Base-by-base conservation (phyloP, 2,888 invertebrate species). In the Spodoptera picta region DNA sequence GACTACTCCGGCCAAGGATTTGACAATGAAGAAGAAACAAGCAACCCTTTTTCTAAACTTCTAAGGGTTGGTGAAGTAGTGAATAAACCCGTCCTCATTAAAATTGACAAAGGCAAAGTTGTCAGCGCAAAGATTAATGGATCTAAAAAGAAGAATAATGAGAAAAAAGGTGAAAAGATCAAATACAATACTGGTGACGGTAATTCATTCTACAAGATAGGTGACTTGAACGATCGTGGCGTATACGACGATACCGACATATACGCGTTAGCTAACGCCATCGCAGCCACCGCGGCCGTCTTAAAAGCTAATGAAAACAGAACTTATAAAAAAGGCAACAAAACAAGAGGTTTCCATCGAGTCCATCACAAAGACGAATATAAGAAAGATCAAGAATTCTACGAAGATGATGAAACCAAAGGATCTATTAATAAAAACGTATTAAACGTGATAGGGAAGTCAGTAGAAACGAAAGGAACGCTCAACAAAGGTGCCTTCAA, bases 311-410 rank as follows among this genome's bases (percentile, higher is more conserved):
- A 91, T 31, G 91, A 92, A 75, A 92, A 92, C 48, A 91, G 90
- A 31, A 95, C 92, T 47, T 95, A 95, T 75, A 93, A 88, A 73
- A 95, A 95, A 80, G 95, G 95, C 0, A 93, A 93, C 19, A 95
- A 95, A 81, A 95, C 95, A 0, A 92, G 93, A 74, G 96, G 96
- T 3, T 96, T 94, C 81, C 95, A 95, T 75, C 93, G 92, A 72
- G 92, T 95, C 0, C 95, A 95, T 64, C 95, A 96, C 79, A 96
- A 95, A 84, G 95, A 96, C 75, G 96, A 96, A 81, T 96, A 95
- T 80, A 95, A 95, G 73, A 95, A 95, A 79, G 95, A 95, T 60
- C 95, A 95, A 79, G 89, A 94, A 63, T 95, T 95, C 86, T 96
- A 95, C 77, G 95, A 95, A 81, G 95, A 95, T 57, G 92, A 94